Evolutionary conservation across 2,113 vertebrate genomes (phyloP).

Genomic region (Chaetodon trifascialis): DNA sequence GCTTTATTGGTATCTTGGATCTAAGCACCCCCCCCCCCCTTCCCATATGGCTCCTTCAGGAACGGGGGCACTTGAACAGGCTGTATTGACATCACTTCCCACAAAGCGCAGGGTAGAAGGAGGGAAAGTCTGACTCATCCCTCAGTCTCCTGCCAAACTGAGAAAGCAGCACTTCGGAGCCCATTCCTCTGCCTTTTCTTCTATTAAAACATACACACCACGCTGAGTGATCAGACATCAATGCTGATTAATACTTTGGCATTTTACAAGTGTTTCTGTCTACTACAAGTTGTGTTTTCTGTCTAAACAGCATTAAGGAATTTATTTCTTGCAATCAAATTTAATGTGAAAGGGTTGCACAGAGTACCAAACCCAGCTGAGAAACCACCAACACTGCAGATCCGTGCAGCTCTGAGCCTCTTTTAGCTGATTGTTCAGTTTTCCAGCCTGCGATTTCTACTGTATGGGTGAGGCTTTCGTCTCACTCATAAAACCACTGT

Average conservation of each 20-base stretch:
- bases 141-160: constrained; percentile 71
- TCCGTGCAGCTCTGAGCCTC: not conserved
- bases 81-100: constrained; percentile 81
- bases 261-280: constrained; percentile 25
- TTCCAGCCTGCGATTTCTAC: not conserved
- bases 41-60: constrained; percentile 67
- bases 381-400: constrained; percentile 8
- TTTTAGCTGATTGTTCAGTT: not conserved
- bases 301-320: constrained; percentile 1
- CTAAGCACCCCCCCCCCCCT: constrained; percentile 10
- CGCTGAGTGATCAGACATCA: constrained; percentile 47
- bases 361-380: not conserved
- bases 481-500: not conserved
- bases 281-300: constrained; percentile 13
- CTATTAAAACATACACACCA: constrained; percentile 28
- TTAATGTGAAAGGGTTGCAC: not conserved
- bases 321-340: not conserved
- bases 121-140: constrained; percentile 87
- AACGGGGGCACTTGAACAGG: constrained; percentile 69
- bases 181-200: constrained; percentile 54
- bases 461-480: not conserved
- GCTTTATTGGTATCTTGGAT: constrained; percentile 61
- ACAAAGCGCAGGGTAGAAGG: constrained; percentile 74
- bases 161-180: constrained; percentile 64
- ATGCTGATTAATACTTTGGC: constrained; percentile 29